Evolutionary conservation across 2,888 invertebrate genomes (phyloP).

Genomic region (Meteorus cinctellus): DNA sequence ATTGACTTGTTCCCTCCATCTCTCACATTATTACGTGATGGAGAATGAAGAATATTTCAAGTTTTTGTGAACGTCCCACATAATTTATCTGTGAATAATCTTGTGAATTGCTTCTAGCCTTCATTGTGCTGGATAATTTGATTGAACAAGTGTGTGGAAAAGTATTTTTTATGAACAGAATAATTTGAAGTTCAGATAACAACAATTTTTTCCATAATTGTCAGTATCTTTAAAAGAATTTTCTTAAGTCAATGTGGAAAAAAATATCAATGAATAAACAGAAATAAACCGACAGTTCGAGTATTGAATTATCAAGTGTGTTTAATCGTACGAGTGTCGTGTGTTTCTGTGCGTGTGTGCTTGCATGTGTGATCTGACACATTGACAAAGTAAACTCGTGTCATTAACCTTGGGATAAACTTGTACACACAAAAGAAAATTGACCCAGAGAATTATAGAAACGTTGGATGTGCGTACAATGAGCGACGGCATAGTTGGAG

Average conservation of each 20-base stretch:
- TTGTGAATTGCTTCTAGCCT: neutral
- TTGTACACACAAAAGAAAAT: neutral
- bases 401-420: conserved; percentile 14
- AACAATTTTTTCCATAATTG: neutral
- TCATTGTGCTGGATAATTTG: neutral
- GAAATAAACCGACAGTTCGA: neutral
- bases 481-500: conserved; percentile 70
- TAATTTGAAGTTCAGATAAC: neutral
- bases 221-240: neutral
- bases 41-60: neutral
- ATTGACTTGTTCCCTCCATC: too few species aligned
- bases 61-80: neutral
- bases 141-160: neutral
- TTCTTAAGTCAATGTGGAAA: neutral
- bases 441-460: neutral
- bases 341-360: neutral
- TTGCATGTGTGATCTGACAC: neutral
- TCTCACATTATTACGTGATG: neutral
- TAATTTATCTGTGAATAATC: neutral
- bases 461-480: conserved; percentile 53
- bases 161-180: neutral
- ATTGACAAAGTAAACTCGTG: neutral
- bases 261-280: neutral
- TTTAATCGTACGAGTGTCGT: neutral
- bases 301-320: conserved; percentile 4